A percentile compares a stretch with the other conserved stretches of the same genome.
Conservation (phyloP, 2,888 invertebrate species). For the Chironomus riparius region DNA sequence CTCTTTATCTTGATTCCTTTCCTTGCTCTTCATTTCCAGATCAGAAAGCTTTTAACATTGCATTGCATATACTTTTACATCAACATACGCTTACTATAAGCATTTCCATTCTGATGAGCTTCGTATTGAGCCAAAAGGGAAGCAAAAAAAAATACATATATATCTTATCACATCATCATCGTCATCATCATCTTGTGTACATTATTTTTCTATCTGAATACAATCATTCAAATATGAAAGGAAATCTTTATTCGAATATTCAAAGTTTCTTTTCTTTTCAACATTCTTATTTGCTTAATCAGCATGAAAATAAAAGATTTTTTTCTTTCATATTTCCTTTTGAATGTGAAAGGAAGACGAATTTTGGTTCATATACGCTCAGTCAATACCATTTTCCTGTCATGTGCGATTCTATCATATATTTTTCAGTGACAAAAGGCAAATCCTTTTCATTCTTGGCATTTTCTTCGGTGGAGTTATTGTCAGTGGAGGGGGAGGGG, state of each 20-base stretch:
- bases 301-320: constrained; percentile 9
- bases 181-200: neutral
- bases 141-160: too few species aligned
- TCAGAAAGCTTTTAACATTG: neutral
- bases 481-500: too few species aligned
- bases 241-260: too few species aligned
- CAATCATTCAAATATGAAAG: too few species aligned
- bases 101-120: constrained; percentile 19
- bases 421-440: neutral
- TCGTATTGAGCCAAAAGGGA: neutral
- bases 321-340: too few species aligned
- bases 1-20: neutral
- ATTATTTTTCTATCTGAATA: too few species aligned
- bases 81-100: neutral
- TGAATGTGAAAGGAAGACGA: too few species aligned
- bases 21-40: neutral
- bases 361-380: neutral
- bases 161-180: neutral
- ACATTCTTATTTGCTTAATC: constrained; percentile 10
- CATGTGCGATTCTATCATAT: neutral
- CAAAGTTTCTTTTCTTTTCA: too few species aligned
- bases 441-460: too few species aligned
- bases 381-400: constrained; percentile 19
- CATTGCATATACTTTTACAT: neutral
- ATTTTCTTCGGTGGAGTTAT: too few species aligned